A percentile compares a stretch with the other conserved stretches of the same genome.
These are phyloP conservation scores for Bubo blakistoni DNA, from an alignment of 2,113 vertebrate genomes.

Conservation along the genomic window DNA sequence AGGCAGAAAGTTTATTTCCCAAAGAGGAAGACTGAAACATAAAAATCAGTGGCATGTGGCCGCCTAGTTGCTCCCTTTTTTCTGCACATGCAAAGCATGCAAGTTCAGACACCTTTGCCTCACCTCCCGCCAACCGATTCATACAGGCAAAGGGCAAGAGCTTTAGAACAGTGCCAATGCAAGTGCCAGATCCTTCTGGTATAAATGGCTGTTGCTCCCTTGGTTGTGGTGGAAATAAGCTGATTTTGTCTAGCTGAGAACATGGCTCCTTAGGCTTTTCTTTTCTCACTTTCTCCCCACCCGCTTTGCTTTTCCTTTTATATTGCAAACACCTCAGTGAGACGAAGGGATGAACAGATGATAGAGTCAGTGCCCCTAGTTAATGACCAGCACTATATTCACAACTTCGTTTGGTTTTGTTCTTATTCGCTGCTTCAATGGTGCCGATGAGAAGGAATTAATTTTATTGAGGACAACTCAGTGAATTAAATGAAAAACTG, in stretches of 20 bases:
- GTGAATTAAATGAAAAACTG: slow-evolving; percentile 77
- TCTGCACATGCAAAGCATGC: not conserved
- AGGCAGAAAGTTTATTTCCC: not conserved
- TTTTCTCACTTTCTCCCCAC: slow-evolving; percentile 35
- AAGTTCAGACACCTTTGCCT: not conserved
- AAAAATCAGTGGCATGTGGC: not conserved
- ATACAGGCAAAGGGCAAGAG: not conserved
- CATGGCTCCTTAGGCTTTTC: not conserved
- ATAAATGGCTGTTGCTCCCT: fast-evolving
- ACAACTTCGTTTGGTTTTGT: slow-evolving; percentile 78
- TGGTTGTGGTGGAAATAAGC: not conserved
- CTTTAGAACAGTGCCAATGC: not conserved
- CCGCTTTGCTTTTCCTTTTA: not conserved
- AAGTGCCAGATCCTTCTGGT: not conserved
- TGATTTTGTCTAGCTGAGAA: not conserved
- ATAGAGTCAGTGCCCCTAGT: slow-evolving; percentile 67
- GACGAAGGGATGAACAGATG: slow-evolving; percentile 57
- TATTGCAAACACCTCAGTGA: not conserved
- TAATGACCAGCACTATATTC: slow-evolving; percentile 86
- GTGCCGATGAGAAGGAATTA: slow-evolving; percentile 73
- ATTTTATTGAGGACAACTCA: slow-evolving; percentile 68
- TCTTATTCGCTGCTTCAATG: slow-evolving; percentile 62
- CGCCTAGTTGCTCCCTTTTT: not conserved
- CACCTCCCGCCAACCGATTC: not conserved
- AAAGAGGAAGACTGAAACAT: not conserved